Evolutionary conservation across 2,888 invertebrate species (phyloP), one percentile per base, ranked within the genome.

Genomic region (Danaus chrysippus): DNA sequence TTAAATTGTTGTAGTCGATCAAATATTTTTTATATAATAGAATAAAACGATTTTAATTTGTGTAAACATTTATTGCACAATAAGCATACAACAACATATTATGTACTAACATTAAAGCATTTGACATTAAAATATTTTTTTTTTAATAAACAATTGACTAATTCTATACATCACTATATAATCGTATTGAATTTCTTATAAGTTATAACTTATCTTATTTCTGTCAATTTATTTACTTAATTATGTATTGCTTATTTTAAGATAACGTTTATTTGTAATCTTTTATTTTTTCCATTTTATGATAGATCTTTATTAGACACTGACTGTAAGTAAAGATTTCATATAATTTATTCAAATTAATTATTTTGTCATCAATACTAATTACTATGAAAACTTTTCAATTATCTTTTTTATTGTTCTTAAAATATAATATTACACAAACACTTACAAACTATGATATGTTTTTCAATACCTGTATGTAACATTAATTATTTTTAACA

Each of bases 41-140:
- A 73, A 73, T 68, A 66, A 74, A 76, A 73, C 64, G 65, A 53
- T 11, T 54, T 59, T 66, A 59, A 65, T 62, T 58, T 59, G 56
- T 34, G 15, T 53, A 68, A 67, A 77, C 79, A 81, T 84, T 87
- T 82, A 79, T 79, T 76, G 79, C 79, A 80, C 77, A 83, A 76
- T 74, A 84, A 83, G 82, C 84, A 71, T 77, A 62, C 61, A 63
- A 56, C 58, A 68, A 68, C 66, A 67, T 65, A 66, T 57, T 69
- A 62, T 34, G 23, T 56, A 59, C 56, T 62, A 49, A 62, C 49
- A 44, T 65, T 60, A 65, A 66, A 68, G 64, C 60, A 59, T 60
- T 54, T 54, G 42, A 68, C 64, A 68, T 64, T 55, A 64, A 67
- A 61, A 69, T 65, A 59, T 63, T 55, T 55, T 58, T 62, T 63